phyloP scores from a whole-genome alignment of 2,113 vertebrate genomes.

The Thomomys bottae region DNA sequence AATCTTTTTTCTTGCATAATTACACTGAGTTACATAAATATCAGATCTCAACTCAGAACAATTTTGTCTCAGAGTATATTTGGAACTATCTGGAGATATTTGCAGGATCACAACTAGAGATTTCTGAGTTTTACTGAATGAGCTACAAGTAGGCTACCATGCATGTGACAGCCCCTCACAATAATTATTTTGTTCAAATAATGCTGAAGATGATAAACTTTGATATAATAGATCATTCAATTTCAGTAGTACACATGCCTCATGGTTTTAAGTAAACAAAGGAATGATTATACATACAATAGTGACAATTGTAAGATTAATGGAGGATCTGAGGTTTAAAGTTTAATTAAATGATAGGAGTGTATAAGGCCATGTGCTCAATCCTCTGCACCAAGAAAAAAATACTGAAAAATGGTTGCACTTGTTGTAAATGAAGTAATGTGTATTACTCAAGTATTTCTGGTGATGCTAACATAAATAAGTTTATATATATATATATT shows the following conservation, averaged over 20 bases:
- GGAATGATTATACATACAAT: not conserved
- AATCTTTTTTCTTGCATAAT: slow-evolving; percentile 48
- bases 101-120: not conserved
- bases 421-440: not conserved
- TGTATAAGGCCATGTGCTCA: not conserved
- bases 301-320: not conserved
- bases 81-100: slow-evolving; percentile 33
- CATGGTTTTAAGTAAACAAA: not conserved
- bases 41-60: not conserved
- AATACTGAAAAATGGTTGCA: not conserved
- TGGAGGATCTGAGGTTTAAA: not conserved
- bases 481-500: not conserved
- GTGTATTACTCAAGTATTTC: not conserved
- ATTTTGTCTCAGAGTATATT: not conserved
- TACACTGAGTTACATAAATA: slow-evolving; percentile 45
- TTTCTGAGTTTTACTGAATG: not conserved
- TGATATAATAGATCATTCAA: not conserved
- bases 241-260: not conserved
- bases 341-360: not conserved
- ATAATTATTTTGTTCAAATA: not conserved
- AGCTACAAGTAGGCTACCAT: not conserved
- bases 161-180: not conserved
- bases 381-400: not conserved
- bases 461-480: not conserved
- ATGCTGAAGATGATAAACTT: not conserved